Percentiles rank a stretch among this genome's conserved stretches.
These are phyloP conservation scores for Tyrannus savana DNA, from an alignment of 2,113 vertebrate species.

Conservation along the genomic window DNA sequence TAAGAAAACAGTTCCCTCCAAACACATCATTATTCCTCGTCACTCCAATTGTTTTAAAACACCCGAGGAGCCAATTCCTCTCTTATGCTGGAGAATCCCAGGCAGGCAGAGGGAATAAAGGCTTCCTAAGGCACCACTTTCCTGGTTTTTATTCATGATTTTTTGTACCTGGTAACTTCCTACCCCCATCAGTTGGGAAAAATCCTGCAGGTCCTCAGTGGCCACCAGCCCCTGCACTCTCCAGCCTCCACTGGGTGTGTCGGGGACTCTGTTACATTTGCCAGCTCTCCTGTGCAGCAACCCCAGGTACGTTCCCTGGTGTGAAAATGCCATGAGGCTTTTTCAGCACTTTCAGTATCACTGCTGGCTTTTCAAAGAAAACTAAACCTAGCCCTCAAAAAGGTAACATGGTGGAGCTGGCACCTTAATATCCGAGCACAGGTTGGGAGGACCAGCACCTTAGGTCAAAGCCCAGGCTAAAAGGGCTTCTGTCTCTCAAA, in stretches of 20 bases:
- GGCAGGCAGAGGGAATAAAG: background rate
- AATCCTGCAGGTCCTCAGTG: background rate
- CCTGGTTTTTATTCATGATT: background rate
- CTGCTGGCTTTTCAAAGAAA: background rate
- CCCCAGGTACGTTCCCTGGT: background rate
- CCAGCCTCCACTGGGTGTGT: fast-evolving
- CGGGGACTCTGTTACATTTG: fast-evolving
- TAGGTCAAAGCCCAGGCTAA: background rate
- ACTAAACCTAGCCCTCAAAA: background rate
- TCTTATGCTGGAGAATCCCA: background rate
- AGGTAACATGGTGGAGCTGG: background rate
- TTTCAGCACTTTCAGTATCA: background rate
- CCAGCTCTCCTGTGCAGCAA: fast-evolving
- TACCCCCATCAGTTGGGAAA: fast-evolving
- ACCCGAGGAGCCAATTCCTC: fast-evolving
- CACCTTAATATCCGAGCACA: background rate
- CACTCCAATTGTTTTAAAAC: background rate
- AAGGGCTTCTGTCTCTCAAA: background rate
- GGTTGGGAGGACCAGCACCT: background rate
- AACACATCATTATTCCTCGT: background rate
- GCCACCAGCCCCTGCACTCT: background rate
- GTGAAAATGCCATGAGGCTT: background rate
- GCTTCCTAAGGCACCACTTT: background rate
- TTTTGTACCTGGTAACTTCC: background rate
- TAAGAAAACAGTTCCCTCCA: background rate